Evolutionary conservation across 1,140 invertebrate species (phyloP).

Genomic region (Papilio glaucus): DNA sequence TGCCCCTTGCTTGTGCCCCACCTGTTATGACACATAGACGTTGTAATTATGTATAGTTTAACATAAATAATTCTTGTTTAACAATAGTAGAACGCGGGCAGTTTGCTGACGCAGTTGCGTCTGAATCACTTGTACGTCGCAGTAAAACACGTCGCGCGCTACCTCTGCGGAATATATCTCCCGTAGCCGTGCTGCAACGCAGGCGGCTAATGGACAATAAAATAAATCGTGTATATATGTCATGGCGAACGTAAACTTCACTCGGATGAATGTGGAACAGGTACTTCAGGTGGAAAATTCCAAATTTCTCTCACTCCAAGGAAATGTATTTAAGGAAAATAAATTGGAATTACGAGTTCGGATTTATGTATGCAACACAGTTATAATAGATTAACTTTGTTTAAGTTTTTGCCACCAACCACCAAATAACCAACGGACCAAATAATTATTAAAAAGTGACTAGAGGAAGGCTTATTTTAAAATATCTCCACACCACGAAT

Average conservation of each 20-base stretch:
- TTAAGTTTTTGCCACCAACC: neutral
- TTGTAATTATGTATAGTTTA: too few relatives aligned
- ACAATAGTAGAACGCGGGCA: neutral
- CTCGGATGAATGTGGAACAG: conserved; percentile 24
- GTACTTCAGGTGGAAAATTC: conserved; percentile 26
- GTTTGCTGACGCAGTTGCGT: conserved; percentile 34
- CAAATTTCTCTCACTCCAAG: conserved; percentile 22
- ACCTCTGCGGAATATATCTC: conserved; percentile 58
- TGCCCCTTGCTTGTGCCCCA: too few relatives aligned
- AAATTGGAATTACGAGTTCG: neutral
- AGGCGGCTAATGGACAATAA: conserved; percentile 46
- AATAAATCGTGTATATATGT: conserved; percentile 36
- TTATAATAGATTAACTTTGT: too few relatives aligned
- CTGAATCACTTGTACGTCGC: conserved; percentile 52
- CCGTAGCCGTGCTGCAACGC: conserved; percentile 6
- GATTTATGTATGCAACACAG: neutral
- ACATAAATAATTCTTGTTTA: neutral
- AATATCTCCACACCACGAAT: too few relatives aligned
- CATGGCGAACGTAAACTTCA: conserved; percentile 32
- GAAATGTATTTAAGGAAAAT: conserved; percentile 25
- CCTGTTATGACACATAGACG: too few relatives aligned
- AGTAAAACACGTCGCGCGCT: conserved; percentile 51
- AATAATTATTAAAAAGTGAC: too few relatives aligned
- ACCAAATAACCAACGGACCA: neutral
- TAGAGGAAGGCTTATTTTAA: too few relatives aligned